A percentile compares a stretch with the other conserved stretches of the same genome.
phyloP scores from a whole-genome alignment of 2,888 invertebrate species.

The Phalera bucephala region DNA sequence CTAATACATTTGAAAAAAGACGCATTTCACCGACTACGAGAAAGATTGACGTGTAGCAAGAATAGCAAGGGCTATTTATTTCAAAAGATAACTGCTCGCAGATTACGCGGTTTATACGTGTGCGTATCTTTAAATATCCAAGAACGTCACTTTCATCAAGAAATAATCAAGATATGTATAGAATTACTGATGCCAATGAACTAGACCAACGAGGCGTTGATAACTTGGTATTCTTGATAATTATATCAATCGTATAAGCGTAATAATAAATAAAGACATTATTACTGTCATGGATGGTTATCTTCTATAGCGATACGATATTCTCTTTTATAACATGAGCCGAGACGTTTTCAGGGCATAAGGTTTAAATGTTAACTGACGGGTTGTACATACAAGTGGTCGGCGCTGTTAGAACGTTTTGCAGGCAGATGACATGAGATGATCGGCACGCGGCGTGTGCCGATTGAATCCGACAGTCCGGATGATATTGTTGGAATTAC shows the following conservation, averaged over 20 bases:
- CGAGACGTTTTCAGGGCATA: constrained; percentile 43
- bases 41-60: constrained; percentile 20
- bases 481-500: constrained; percentile 79
- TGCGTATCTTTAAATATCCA: neutral
- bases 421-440: constrained; percentile 54
- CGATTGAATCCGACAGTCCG: constrained; percentile 72
- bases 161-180: constrained; percentile 2
- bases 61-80: constrained; percentile 13
- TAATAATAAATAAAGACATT: constrained; percentile 40
- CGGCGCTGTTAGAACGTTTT: constrained; percentile 29
- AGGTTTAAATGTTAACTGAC: constrained; percentile 44
- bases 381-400: constrained; percentile 40
- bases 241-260: constrained; percentile 32
- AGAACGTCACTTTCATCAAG: neutral
- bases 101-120: constrained; percentile 10
- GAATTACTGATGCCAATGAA: constrained; percentile 18
- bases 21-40: constrained; percentile 12
- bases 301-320: constrained; percentile 22
- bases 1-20: constrained; percentile 19
- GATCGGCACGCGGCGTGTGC: constrained; percentile 45
- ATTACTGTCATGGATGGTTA: constrained; percentile 28
- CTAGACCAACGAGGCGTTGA: constrained; percentile 23
- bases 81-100: constrained; percentile 9
- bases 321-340: constrained; percentile 30
- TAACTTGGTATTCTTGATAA: constrained; percentile 36